Evolutionary conservation across 2,113 vertebrate species (phyloP).

Genomic region (Lepus europaeus): DNA sequence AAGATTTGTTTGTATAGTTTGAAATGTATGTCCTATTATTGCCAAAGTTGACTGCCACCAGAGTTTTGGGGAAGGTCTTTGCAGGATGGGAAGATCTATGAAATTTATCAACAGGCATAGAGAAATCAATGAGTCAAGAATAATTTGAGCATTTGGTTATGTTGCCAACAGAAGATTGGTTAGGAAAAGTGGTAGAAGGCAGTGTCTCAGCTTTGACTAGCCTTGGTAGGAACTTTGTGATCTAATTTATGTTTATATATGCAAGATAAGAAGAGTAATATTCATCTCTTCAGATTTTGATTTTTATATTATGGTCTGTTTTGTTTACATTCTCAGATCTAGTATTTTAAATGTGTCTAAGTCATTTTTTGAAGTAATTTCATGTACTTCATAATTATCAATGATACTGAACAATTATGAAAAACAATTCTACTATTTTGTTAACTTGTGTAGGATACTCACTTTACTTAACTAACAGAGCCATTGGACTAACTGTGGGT

Average conservation of each 20-base stretch:
- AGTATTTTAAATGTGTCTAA: constrained; percentile 14
- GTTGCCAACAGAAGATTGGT: neutral
- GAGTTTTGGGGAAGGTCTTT: neutral
- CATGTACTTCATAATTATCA: neutral
- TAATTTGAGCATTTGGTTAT: neutral
- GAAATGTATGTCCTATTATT: constrained; percentile 44
- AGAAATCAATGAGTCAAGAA: neutral
- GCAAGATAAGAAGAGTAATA: neutral
- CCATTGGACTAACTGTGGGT: neutral
- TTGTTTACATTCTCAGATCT: neutral
- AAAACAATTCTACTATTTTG: neutral
- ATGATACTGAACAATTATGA: constrained; percentile 1
- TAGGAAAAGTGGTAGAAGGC: neutral
- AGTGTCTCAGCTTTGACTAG: neutral
- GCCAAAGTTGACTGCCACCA: neutral
- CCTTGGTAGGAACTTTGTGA: neutral
- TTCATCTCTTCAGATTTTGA: neutral
- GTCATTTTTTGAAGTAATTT: constrained; percentile 16
- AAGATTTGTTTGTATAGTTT: constrained; percentile 1
- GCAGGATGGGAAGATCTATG: neutral
- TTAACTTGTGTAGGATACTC: neutral
- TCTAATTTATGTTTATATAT: neutral
- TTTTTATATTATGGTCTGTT: neutral
- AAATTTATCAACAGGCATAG: neutral
- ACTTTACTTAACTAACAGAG: neutral